Base-by-base conservation (phyloP, 1,140 invertebrate species). In the Lepidurus arcticus region DNA sequence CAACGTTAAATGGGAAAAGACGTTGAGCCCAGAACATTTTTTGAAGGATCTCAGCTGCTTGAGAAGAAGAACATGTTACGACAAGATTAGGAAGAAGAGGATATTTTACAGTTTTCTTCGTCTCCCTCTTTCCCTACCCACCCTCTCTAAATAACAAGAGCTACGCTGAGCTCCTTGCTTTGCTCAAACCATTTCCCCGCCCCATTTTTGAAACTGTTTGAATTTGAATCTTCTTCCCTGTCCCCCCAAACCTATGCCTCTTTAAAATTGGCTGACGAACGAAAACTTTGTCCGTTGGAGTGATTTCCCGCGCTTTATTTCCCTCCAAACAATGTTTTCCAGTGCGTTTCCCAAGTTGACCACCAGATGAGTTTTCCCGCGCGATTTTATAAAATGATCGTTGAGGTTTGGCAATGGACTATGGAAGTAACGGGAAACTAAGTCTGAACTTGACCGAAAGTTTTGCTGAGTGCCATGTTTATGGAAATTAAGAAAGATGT, bases 121-220 rank as follows among this genome's bases (percentile, higher is more conserved):
- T 65, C 53, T 65, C 53, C 53, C 53, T 65, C 34, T 34, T 34
- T 34, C 34, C 34, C 34, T 65, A 21, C 21, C 53, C 53, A 65
- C 53, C 53, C 16, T 65, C 21, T 65, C 13, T 65, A 65, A 65
- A 65, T 21, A 65, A 65, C 53, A 65, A 65, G 53, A 65, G 53
- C 53, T 65, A 7, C 21, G 53, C 53, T 65, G 53, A 13, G 8
- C 53, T 65, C 53, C 53, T 65, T 65, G 53, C 53, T 65, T 65
- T 65, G 53, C 53, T 65, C 53, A 65, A 65, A 65, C 53, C 53
- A 65, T 65, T 13, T 21, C 21, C 53, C 7, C 13, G 53, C 53
- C 53, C 53, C 53, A 0, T 21, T 65, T 65, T 65, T n/a, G 21
- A 65, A 65, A 21, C 53, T 65, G 21, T 65, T 65, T 65, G 53